Conservation (phyloP, 2,888 invertebrate species). For the Nudaria mundana region DNA sequence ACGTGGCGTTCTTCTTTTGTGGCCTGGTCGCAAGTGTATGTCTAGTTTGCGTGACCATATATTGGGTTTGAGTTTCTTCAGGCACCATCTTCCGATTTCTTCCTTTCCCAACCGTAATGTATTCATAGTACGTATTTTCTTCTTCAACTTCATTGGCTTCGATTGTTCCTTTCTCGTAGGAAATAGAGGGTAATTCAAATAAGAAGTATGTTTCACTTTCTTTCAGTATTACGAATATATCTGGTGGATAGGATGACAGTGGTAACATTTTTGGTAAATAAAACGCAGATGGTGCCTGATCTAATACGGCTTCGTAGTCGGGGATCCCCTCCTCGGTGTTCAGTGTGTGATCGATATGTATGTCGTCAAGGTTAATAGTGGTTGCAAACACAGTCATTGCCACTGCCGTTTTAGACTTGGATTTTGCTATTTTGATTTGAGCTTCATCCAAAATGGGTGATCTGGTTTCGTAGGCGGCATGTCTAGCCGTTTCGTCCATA, state of each 20-base stretch:
- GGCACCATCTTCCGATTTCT: conserved; percentile 83
- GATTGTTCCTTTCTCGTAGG: conserved; percentile 80
- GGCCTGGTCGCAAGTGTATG: conserved; percentile 82
- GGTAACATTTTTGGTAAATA: conserved; percentile 57
- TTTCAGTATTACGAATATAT: conserved; percentile 82
- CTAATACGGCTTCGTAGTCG: conserved; percentile 44
- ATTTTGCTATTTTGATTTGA: conserved; percentile 37
- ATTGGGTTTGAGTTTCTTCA: conserved; percentile 87
- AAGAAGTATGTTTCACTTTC: conserved; percentile 85
- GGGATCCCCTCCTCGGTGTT: conserved; percentile 61
- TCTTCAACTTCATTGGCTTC: conserved; percentile 81
- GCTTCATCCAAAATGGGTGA: conserved; percentile 45
- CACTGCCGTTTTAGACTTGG: conserved; percentile 38
- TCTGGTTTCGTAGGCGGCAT: conserved; percentile 62
- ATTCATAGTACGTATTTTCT: conserved; percentile 85
- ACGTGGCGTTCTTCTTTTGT: conserved; percentile 77
- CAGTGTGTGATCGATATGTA: conserved; percentile 72
- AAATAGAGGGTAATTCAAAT: conserved; percentile 83
- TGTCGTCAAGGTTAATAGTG: conserved; percentile 76
- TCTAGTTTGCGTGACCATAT: conserved; percentile 82
- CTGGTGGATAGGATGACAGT: conserved; percentile 70
- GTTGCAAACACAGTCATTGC: conserved; percentile 66
- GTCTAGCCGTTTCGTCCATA: conserved; percentile 55
- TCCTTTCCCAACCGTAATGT: conserved; percentile 84
- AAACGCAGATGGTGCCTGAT: conserved; percentile 65